These are phyloP conservation scores for Cuculus canorus DNA, from an alignment of 2,797 vertebrate genomes.

Conservation along the genomic window DNA sequence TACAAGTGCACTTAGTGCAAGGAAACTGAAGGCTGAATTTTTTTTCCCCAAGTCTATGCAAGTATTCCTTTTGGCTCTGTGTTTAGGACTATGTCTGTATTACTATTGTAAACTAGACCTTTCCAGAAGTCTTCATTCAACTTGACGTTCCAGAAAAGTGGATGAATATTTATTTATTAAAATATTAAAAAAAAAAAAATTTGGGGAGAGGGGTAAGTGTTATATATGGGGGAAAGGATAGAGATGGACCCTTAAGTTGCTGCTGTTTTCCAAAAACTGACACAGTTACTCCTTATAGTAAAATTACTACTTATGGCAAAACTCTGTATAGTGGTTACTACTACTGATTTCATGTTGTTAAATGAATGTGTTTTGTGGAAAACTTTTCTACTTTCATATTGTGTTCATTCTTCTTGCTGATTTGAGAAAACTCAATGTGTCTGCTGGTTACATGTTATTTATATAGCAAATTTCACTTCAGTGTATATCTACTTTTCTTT, in stretches of 20 bases:
- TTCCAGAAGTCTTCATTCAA: not conserved
- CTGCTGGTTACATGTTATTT: not conserved
- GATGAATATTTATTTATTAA: not conserved
- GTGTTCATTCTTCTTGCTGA: not conserved
- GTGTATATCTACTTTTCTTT: not conserved
- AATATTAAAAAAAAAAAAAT: not conserved
- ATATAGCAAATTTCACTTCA: not conserved
- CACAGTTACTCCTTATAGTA: not conserved
- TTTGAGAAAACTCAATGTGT: not conserved
- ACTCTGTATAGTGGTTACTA: not conserved
- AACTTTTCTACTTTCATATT: not conserved
- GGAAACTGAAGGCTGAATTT: not conserved
- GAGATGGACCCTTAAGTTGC: not conserved
- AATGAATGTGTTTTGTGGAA: not conserved
- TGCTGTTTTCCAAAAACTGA: not conserved
- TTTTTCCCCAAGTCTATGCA: not conserved
- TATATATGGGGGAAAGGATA: not conserved
- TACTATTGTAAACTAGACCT: not conserved
- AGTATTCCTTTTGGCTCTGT: rapidly evolving
- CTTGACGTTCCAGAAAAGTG: not conserved
- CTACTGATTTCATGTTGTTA: not conserved
- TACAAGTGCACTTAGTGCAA: not conserved
- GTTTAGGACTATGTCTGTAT: not conserved
- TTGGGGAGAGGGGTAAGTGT: not conserved
- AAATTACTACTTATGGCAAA: not conserved